These are phyloP conservation scores for Drosophila varians DNA, from an alignment of 1,140 invertebrate genomes.

Conservation along the genomic window DNA sequence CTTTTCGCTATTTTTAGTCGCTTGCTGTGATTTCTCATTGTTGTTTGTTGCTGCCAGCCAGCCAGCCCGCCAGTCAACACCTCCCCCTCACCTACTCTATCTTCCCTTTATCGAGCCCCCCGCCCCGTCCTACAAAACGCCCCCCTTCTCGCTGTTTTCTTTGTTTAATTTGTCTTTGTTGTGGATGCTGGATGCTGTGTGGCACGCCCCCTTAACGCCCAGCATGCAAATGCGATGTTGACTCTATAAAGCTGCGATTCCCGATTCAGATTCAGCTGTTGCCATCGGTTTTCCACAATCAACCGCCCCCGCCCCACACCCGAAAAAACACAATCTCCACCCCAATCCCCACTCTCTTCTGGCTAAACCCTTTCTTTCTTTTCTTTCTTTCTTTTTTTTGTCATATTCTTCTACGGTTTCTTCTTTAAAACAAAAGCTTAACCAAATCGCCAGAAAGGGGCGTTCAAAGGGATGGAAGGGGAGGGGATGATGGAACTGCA, in stretches of 20 bases:
- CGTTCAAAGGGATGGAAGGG: background rate
- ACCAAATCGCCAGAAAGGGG: background rate
- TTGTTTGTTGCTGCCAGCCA: slow-evolving; percentile 60
- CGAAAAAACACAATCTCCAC: no score
- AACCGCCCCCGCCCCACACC: slow-evolving; percentile 13
- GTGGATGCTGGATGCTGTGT: slow-evolving; percentile 37
- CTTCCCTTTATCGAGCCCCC: background rate
- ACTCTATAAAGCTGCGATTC: slow-evolving; percentile 20
- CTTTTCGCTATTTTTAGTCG: slow-evolving; percentile 71
- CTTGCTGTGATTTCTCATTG: slow-evolving; percentile 75
- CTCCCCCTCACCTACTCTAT: background rate
- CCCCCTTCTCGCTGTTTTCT: slow-evolving; percentile 52
- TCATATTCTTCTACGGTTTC: background rate
- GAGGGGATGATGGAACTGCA: slow-evolving; percentile 1
- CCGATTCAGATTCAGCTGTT: no score
- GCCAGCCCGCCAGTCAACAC: background rate
- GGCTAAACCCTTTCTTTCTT: slow-evolving; percentile 26
- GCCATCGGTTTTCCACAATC: slow-evolving; percentile 39
- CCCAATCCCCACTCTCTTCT: no score
- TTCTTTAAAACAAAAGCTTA: slow-evolving; percentile 15
- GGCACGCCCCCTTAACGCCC: slow-evolving; percentile 12
- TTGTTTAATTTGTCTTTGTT: slow-evolving; percentile 79
- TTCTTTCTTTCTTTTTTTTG: background rate
- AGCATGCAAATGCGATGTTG: slow-evolving; percentile 33
- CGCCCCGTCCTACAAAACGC: background rate